Conservation (phyloP, 2,888 invertebrate genomes). For the Cheilosia vulpina region DNA sequence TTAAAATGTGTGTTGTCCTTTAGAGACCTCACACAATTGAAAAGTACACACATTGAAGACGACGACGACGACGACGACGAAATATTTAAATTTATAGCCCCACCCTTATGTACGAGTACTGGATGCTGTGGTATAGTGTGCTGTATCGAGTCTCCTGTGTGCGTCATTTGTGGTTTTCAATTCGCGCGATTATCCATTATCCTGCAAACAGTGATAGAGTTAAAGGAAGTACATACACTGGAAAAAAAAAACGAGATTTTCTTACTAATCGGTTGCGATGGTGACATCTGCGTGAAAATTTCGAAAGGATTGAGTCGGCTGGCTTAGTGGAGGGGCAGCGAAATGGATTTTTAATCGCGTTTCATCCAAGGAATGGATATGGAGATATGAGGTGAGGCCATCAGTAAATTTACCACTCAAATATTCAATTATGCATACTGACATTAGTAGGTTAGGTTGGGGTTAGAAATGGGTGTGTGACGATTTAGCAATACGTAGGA, state of each 20-base stretch:
- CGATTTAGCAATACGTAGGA: too few relatives aligned
- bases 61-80: not conserved
- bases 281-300: constrained; percentile 64
- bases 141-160: constrained; percentile 11
- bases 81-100: constrained; percentile 69
- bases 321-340: not conserved
- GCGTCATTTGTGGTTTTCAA: constrained; percentile 62
- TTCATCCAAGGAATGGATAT: not conserved
- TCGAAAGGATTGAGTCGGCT: constrained; percentile 52
- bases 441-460: too few relatives aligned
- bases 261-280: constrained; percentile 58
- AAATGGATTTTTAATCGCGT: constrained; percentile 64
- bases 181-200: constrained; percentile 49
- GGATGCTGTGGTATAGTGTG: not conserved
- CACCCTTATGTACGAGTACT: constrained; percentile 12
- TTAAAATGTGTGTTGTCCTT: constrained; percentile 63
- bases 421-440: too few relatives aligned
- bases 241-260: constrained; percentile 10
- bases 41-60: constrained; percentile 39
- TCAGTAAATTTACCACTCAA: too few relatives aligned
- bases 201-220: constrained; percentile 41
- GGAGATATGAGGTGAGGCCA: not conserved
- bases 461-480: too few relatives aligned
- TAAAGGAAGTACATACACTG: constrained; percentile 17
- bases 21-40: constrained; percentile 48